Base-by-base conservation (phyloP, 2,797 vertebrate genomes). In the Sparidentex hasta region DNA sequence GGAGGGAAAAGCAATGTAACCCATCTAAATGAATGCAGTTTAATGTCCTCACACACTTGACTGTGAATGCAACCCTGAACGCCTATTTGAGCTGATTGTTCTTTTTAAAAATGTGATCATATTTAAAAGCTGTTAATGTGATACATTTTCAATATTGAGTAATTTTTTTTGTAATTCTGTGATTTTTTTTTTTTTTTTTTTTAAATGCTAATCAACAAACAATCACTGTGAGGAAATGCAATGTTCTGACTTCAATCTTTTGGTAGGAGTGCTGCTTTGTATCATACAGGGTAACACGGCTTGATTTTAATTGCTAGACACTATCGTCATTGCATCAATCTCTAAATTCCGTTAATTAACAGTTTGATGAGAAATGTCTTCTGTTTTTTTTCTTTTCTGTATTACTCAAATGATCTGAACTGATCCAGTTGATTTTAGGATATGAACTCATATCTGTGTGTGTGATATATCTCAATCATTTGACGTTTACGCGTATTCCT, bases 181-280 rank as follows among this genome's bases (percentile, higher is more conserved):
- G 65, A 23, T 69, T 20, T 58, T 38, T 64, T 81, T 54, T 55
- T 38, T 61, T n/a, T 66, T 72, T 43, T 69, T 47, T 76, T 69
- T 73, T 27, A 62, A n/a, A 81, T 76, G 51, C 44, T 85, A 89
- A 86, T 89, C 65, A 74, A 85, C 78, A 69, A 79, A 63, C 44
- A 69, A 88, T 91, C 80, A 88, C 81, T 89, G 85, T 90, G 85
- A 90, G 61, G 50, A 64, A 63, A 82, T 58, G 63, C 61, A 38
- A 69, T 69, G 58, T 54, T 61, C 58, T 80, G 33, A 71, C 70
- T 55, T 80, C 27, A 14, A 16, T 25, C 73, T 52, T 25, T 25
- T 79, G 54, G 71, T 74, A 48, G 79, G 71, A 47, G 21, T 71
- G 14, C 21, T 7, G 44, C 65, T 83, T 82, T 48, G 43, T 65